These are phyloP conservation scores for Coendou prehensilis DNA, from an alignment of 2,797 vertebrate genomes.

Conservation along the genomic window DNA sequence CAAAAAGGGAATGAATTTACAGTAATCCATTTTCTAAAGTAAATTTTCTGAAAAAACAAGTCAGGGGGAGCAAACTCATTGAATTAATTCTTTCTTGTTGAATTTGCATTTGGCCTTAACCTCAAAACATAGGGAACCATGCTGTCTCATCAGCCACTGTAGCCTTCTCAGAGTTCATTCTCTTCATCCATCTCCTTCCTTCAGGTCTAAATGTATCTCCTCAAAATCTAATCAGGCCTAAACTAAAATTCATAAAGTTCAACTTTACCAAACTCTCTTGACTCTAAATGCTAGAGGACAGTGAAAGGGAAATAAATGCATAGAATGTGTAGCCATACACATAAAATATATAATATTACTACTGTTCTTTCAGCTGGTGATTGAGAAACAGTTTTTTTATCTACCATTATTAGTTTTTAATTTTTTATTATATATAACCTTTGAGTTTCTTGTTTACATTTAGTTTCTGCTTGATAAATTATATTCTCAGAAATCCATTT, in stretches of 20 bases:
- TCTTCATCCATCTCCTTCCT: background rate
- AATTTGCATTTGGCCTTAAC: background rate
- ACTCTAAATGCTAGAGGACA: background rate
- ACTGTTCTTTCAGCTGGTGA: background rate
- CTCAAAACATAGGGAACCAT: background rate
- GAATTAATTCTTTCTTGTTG: background rate
- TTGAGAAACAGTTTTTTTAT: background rate
- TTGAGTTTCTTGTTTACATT: background rate
- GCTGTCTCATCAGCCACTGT: background rate
- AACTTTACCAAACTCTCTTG: background rate
- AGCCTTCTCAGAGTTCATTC: background rate
- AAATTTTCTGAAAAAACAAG: background rate
- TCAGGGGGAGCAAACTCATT: background rate
- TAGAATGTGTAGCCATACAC: accelerated
- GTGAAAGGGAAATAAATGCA: background rate
- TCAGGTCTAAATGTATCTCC: background rate
- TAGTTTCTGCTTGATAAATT: background rate
- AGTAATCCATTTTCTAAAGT: background rate
- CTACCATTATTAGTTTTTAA: background rate
- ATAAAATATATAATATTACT: background rate
- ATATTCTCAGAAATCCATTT: background rate
- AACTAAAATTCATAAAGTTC: background rate
- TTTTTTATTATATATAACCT: background rate
- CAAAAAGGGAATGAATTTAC: background rate
- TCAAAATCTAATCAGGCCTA: background rate